Evolutionary conservation across 2,797 vertebrate species (phyloP).

Genomic region (Bradypodion ventrale): DNA sequence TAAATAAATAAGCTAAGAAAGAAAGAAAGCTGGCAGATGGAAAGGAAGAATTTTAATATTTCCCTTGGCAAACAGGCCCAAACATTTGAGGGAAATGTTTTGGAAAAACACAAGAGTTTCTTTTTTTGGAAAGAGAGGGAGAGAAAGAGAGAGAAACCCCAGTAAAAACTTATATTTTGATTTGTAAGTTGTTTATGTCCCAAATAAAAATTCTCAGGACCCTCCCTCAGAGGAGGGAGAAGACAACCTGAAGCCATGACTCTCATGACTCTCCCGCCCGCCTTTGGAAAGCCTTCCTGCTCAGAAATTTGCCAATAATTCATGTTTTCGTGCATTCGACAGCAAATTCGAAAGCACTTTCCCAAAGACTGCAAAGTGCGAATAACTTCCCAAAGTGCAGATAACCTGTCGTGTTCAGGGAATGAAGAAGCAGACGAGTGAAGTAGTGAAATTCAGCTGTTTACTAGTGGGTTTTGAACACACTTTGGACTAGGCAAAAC

Average conservation of each 20-base stretch:
- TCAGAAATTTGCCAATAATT: constrained; percentile 47
- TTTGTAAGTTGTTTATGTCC: constrained; percentile 61
- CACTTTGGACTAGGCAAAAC: too few species aligned
- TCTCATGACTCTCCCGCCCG: constrained; percentile 23
- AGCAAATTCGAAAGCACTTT: constrained; percentile 65
- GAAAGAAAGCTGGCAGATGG: constrained; percentile 52
- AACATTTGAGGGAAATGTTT: constrained; percentile 68
- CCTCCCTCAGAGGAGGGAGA: constrained; percentile 55
- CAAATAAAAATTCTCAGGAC: constrained; percentile 73
- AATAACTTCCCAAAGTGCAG: constrained; percentile 54
- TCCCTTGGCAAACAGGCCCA: constrained; percentile 62
- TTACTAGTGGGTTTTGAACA: too few species aligned
- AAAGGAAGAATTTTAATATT: constrained; percentile 67
- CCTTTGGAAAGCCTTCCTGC: constrained; percentile 48
- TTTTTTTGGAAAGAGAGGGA: constrained; percentile 40
- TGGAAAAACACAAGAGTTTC: constrained; percentile 22
- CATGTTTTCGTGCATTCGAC: constrained; percentile 50
- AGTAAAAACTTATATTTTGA: constrained; percentile 72
- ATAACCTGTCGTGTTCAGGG: too few species aligned
- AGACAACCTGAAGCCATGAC: constrained; percentile 37
- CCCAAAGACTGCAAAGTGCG: constrained; percentile 3
- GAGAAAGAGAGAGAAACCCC: background rate
- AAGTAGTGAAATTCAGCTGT: too few species aligned
- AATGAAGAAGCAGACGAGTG: too few species aligned
- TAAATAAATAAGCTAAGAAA: too few species aligned